Percentiles rank a stretch among this genome's conserved stretches.
Conservation (phyloP, 2,113 vertebrate species). For the Cinclus mexicanus region DNA sequence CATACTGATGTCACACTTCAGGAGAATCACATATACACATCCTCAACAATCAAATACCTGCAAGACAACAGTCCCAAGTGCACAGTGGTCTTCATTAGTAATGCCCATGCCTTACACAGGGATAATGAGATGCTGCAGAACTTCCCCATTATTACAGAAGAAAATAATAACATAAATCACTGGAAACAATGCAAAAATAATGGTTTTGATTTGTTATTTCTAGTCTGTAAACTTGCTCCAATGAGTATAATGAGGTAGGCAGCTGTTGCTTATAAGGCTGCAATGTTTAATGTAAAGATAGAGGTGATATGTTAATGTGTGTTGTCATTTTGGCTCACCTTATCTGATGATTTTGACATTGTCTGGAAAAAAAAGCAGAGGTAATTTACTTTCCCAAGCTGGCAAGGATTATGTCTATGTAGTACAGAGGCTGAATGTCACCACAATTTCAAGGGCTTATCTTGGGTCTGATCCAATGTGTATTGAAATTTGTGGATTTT, state of each 20-base stretch:
- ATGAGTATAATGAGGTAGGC: background rate
- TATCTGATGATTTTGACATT: constrained; percentile 15
- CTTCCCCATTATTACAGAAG: background rate
- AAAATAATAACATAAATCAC: background rate
- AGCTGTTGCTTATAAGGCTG: constrained; percentile 14
- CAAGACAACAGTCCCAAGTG: background rate
- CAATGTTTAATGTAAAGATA: background rate
- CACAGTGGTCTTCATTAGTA: background rate
- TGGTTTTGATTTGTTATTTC: background rate
- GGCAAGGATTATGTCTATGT: background rate
- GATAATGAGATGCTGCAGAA: background rate
- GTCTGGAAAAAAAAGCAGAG: background rate
- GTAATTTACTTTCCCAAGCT: background rate
- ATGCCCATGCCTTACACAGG: background rate
- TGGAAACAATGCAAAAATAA: background rate
- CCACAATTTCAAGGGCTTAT: background rate
- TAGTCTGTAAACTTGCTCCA: background rate
- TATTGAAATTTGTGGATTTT: background rate
- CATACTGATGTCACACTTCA: background rate
- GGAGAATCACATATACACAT: background rate
- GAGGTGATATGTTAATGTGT: background rate
- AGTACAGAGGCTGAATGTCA: background rate
- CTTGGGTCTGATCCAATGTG: background rate
- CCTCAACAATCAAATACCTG: background rate
- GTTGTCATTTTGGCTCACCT: background rate